Conservation (phyloP, 2,113 vertebrate species). For the Parotia lawesii region DNA sequence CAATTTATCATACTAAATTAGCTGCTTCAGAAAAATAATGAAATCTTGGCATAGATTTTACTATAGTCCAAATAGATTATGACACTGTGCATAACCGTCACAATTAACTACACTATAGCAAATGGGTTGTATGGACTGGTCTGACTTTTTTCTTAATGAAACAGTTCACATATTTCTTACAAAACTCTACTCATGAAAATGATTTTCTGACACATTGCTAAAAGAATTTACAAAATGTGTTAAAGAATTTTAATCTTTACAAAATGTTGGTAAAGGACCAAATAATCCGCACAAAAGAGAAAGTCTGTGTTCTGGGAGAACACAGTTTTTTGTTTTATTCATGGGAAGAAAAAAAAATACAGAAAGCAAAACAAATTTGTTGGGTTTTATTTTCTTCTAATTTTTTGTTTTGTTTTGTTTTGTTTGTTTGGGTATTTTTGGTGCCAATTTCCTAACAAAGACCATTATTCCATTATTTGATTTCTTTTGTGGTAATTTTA, state of each 20-base stretch:
- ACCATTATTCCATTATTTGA: background rate
- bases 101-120: background rate
- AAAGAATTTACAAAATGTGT: background rate
- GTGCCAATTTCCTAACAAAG: background rate
- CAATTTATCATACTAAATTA: background rate
- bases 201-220: background rate
- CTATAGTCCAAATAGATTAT: background rate
- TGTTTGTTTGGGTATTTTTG: background rate
- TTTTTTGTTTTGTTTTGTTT: background rate
- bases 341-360: background rate
- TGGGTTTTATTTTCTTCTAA: no score
- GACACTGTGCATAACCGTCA: background rate
- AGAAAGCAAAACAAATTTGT: background rate
- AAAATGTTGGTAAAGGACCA: background rate
- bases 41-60: background rate
- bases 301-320: background rate
- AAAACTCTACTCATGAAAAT: background rate
- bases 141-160: background rate
- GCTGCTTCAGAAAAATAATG: background rate
- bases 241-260: background rate
- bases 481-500: background rate
- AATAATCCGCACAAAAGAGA: background rate
- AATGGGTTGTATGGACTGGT: background rate
- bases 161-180: background rate
- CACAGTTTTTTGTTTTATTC: background rate